Evolutionary conservation across 2,113 vertebrate species (phyloP).

Genomic region (Colius striatus): DNA sequence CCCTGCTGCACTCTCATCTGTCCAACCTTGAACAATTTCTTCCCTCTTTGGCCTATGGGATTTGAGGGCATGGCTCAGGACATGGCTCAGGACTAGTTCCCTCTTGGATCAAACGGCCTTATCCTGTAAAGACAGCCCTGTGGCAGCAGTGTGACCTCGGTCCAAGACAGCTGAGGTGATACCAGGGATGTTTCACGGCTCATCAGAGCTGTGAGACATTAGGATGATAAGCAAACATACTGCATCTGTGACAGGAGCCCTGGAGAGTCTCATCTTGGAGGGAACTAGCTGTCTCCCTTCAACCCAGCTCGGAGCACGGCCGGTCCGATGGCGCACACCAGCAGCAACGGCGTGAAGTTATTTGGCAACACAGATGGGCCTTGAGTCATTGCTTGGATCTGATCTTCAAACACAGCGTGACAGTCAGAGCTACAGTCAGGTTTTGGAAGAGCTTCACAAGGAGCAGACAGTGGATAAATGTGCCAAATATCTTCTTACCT

Average conservation of each 20-base stretch:
- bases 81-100: background rate
- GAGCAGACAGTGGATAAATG: background rate
- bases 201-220: background rate
- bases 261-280: background rate
- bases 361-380: background rate
- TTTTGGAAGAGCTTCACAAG: background rate
- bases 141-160: fast-evolving
- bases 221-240: fast-evolving
- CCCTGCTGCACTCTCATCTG: background rate
- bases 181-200: background rate
- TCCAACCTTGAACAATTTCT: background rate
- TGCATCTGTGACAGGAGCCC: background rate
- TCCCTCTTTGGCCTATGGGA: fast-evolving
- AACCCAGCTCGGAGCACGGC: background rate
- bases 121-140: fast-evolving
- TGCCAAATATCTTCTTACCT: background rate
- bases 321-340: fast-evolving
- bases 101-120: background rate
- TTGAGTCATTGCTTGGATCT: conserved; percentile 10
- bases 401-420: background rate
- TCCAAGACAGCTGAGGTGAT: background rate
- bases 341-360: background rate
- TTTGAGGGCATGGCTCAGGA: background rate
- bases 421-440: background rate
- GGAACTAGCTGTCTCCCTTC: background rate